These are phyloP conservation scores for Rhopilema esculentum DNA, from an alignment of 30 jellyfish, hydroid and myxozoan genomes.

Conservation along the genomic window DNA sequence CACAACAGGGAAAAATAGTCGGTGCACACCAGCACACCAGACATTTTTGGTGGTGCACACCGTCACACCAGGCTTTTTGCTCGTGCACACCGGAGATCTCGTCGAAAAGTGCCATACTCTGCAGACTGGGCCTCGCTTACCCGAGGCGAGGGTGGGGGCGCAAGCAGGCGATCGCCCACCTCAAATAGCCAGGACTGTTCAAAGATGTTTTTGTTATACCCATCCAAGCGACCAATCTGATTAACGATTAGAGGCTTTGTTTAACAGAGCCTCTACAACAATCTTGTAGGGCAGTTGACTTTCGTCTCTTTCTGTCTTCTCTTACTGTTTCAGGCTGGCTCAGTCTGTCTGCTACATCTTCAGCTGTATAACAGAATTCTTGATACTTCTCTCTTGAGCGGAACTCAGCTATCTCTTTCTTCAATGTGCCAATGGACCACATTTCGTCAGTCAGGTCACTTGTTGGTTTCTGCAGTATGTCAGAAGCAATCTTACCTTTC, in stretches of 20 bases:
- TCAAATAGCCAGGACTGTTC: too few relatives aligned
- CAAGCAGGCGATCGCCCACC: too few relatives aligned
- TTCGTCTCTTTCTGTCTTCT: constrained; percentile 19
- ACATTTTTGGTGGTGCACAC: too few relatives aligned
- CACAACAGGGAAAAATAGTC: too few relatives aligned
- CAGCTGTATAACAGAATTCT: constrained; percentile 27
- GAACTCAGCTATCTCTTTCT: constrained; percentile 7
- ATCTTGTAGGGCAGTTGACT: constrained; percentile 23
- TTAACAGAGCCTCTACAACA: constrained; percentile 29
- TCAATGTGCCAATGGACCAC: constrained; percentile 16
- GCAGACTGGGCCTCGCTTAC: too few relatives aligned
- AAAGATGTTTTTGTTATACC: constrained; percentile 7
- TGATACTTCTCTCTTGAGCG: constrained; percentile 13
- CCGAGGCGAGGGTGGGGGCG: too few relatives aligned
- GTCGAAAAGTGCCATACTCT: too few relatives aligned
- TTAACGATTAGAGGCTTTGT: not conserved
- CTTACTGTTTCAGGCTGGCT: constrained; percentile 17
- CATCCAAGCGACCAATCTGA: constrained; percentile 14
- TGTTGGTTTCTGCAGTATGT: constrained; percentile 27
- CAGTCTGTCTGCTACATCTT: constrained; percentile 24
- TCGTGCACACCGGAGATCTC: too few relatives aligned
- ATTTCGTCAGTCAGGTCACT: constrained; percentile 25
- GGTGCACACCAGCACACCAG: too few relatives aligned
- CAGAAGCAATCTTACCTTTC: constrained; percentile 38
- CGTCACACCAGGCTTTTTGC: too few relatives aligned